Evolutionary conservation across 2,888 invertebrate species (phyloP).

Genomic region (Macaria notata): DNA sequence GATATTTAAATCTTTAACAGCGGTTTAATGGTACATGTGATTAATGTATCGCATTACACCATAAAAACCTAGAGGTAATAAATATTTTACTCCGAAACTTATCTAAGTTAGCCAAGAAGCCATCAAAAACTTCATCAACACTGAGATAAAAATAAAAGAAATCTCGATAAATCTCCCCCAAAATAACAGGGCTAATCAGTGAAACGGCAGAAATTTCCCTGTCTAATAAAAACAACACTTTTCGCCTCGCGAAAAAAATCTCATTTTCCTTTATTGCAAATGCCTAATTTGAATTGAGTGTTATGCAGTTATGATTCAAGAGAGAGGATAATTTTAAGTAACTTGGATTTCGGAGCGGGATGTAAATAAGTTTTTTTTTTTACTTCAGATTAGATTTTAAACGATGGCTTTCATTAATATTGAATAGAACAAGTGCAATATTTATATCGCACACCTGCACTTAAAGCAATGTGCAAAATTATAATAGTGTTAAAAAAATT

Average conservation of each 20-base stretch:
- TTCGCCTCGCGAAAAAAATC: conserved; percentile 73
- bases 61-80: no score
- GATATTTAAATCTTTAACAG: no score
- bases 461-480: no score
- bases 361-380: conserved; percentile 12
- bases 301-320: conserved; percentile 80
- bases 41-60: no score
- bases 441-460: no score
- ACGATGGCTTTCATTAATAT: no score
- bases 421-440: no score
- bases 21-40: no score
- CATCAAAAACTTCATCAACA: conserved; percentile 51
- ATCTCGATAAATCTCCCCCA: conserved; percentile 73
- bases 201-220: conserved; percentile 56
- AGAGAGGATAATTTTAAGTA: conserved; percentile 78
- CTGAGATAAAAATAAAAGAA: conserved; percentile 61
- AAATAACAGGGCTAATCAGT: conserved; percentile 77
- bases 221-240: conserved; percentile 77
- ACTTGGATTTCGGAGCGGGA: conserved; percentile 32
- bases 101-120: conserved; percentile 1
- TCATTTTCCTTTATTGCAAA: conserved; percentile 79
- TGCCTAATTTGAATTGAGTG: conserved; percentile 80
- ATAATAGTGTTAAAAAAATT: no score
- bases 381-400: neutral
- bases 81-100: no score